Conservation (phyloP, 2,797 vertebrate species). For the Darevskia mixta region DNA sequence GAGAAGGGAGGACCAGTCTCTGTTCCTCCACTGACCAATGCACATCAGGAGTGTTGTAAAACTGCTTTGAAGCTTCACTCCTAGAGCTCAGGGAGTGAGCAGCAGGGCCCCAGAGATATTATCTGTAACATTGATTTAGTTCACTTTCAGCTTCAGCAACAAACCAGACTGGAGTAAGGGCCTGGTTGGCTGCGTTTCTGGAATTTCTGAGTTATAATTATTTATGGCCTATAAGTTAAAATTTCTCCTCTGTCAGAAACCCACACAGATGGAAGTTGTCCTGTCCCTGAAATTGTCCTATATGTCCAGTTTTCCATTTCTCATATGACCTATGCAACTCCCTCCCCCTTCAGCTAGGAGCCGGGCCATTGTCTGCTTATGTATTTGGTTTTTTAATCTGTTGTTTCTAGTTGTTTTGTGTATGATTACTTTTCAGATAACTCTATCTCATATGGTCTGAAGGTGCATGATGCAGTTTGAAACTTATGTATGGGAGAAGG, state of each 20-base stretch:
- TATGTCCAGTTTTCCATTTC: background rate
- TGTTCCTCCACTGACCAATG: background rate
- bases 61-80: background rate
- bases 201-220: too few relatives aligned
- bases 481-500: background rate
- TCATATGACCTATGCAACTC: background rate
- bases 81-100: background rate
- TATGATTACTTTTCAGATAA: background rate
- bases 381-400: background rate
- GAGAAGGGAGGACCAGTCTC: background rate
- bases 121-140: background rate
- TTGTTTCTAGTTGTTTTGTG: background rate
- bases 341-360: background rate
- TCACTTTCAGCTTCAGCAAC: background rate
- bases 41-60: background rate
- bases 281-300: too few relatives aligned
- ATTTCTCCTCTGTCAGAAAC: background rate
- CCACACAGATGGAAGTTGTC: background rate
- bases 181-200: background rate
- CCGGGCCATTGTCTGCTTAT: background rate
- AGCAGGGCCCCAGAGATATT: background rate
- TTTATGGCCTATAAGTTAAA: too few relatives aligned
- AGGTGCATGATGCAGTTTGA: too few relatives aligned
- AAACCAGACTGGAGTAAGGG: background rate
- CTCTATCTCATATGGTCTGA: too few relatives aligned